A percentile compares a stretch with the other conserved stretches of the same genome.
Evolutionary conservation across 2,888 invertebrate genomes (phyloP).

Genomic region (Drosophila cyrtoloma): DNA sequence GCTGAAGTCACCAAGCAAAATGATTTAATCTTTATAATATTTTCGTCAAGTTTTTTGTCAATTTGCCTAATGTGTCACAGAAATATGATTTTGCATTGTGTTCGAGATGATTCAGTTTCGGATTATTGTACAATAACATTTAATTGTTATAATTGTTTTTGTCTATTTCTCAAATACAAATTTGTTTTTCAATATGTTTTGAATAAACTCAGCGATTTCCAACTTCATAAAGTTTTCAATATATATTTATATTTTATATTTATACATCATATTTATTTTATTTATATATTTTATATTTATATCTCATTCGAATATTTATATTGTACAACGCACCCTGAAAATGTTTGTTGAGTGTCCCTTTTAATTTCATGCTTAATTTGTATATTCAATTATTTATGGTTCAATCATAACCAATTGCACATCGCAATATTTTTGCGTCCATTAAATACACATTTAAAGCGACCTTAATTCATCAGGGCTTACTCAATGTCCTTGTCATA

Average conservation of each 20-base stretch:
- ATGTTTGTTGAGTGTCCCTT: too few species aligned
- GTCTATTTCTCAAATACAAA: background rate
- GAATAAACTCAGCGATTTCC: background rate
- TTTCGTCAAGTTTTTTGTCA: background rate
- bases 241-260: background rate
- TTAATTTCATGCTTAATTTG: background rate
- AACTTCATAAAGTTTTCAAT: background rate
- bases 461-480: background rate
- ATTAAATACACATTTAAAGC: background rate
- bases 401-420: background rate
- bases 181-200: background rate
- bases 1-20: slow-evolving; percentile 18
- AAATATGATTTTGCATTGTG: background rate
- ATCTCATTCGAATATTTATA: background rate
- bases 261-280: background rate
- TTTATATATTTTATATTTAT: background rate
- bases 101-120: background rate
- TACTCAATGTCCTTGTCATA: background rate
- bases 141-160: background rate
- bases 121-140: background rate
- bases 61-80: background rate
- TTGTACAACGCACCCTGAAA: background rate
- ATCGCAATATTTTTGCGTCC: too few species aligned
- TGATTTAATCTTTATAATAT: background rate
- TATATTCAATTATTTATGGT: background rate